These are phyloP conservation scores for Augochlorella aurata DNA, from an alignment of 2,888 invertebrate species.

Conservation along the genomic window DNA sequence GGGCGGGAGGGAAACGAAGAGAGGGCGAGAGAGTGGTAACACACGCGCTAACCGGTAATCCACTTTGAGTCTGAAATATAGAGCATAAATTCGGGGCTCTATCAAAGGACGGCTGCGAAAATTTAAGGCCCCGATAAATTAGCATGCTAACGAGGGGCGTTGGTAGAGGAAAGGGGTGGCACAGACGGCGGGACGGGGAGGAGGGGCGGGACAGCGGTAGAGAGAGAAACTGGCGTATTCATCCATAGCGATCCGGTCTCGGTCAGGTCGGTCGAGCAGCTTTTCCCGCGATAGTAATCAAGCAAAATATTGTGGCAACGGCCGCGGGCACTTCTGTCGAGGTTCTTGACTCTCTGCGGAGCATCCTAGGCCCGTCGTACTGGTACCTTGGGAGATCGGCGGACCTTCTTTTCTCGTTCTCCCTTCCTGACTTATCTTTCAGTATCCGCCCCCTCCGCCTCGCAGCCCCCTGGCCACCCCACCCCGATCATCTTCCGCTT, in stretches of 20 bases:
- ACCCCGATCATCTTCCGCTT: constrained; percentile 26
- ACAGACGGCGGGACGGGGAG: background rate
- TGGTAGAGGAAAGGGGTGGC: background rate
- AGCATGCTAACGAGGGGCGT: constrained; percentile 78
- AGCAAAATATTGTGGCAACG: constrained; percentile 80
- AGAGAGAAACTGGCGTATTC: constrained; percentile 25
- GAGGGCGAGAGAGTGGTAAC: constrained; percentile 35
- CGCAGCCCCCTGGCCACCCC: constrained; percentile 23
- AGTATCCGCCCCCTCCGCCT: constrained; percentile 35
- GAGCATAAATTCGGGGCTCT: constrained; percentile 72
- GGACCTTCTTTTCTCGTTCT: constrained; percentile 59
- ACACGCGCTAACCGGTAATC: constrained; percentile 68
- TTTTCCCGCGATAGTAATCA: constrained; percentile 79
- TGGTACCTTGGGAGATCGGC: constrained; percentile 73
- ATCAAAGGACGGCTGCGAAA: constrained; percentile 70
- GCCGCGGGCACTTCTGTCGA: constrained; percentile 71
- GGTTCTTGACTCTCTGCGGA: constrained; percentile 76
- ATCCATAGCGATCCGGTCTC: constrained; percentile 28
- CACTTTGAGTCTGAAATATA: constrained; percentile 76
- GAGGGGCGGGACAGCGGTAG: constrained; percentile 1
- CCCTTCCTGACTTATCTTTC: constrained; percentile 57
- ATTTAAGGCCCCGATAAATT: constrained; percentile 80
- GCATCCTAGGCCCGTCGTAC: constrained; percentile 64
- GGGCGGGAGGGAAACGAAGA: constrained; percentile 10
- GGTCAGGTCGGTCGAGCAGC: constrained; percentile 63